phyloP scores from a whole-genome alignment of 2,888 invertebrate genomes.

The Bugulina stolonifera region DNA sequence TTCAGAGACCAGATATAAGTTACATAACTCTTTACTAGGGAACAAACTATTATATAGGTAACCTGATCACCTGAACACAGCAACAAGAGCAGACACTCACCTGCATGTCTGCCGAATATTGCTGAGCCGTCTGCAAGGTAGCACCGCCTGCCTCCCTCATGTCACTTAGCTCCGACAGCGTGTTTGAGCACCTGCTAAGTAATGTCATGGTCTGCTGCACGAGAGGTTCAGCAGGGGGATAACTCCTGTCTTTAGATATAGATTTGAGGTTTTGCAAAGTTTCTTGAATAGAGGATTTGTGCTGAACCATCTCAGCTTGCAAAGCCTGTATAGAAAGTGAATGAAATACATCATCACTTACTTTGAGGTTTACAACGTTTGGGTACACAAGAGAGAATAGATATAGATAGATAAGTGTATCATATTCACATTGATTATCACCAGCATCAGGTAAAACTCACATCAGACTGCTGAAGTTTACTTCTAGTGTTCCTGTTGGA shows the following conservation, averaged over 20 bases:
- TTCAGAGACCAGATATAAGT: no score
- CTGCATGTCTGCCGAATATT: constrained; percentile 18
- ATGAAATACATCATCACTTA: no score
- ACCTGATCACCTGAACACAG: no score
- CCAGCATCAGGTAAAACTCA: no score
- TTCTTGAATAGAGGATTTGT: constrained; percentile 14
- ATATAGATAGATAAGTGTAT: no score
- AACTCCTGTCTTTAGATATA: not conserved
- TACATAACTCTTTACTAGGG: no score
- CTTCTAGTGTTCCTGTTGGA: not conserved
- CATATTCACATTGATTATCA: no score
- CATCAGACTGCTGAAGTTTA: constrained; percentile 15
- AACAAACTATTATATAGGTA: no score
- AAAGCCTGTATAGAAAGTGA: not conserved
- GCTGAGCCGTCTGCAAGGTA: constrained; percentile 16
- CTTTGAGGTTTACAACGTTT: no score
- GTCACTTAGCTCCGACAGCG: not conserved
- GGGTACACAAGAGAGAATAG: no score
- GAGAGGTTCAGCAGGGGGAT: not conserved
- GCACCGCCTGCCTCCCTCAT: not conserved
- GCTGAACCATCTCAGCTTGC: constrained; percentile 15
- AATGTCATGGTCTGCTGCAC: constrained; percentile 5
- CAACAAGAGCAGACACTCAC: no score
- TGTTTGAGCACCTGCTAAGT: constrained; percentile 1
- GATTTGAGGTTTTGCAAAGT: not conserved